These are phyloP conservation scores for Aptenodytes patagonicus DNA, from an alignment of 2,113 vertebrate species.

Conservation along the genomic window DNA sequence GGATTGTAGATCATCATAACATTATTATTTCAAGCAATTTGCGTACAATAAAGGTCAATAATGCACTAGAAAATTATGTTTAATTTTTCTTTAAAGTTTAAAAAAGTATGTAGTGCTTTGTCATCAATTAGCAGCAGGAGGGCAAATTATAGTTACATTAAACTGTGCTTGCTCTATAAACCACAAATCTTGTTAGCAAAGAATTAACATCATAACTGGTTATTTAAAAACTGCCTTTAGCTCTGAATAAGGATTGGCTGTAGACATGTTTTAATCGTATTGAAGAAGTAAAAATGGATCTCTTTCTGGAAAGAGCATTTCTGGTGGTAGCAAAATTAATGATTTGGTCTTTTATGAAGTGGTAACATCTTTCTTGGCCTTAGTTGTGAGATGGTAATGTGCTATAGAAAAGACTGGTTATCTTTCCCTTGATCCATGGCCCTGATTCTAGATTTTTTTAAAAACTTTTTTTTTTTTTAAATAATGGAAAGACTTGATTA, in stretches of 20 bases:
- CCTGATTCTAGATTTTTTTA: not conserved
- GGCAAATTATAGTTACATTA: constrained; percentile 53
- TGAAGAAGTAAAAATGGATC: constrained; percentile 60
- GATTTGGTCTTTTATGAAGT: constrained; percentile 27
- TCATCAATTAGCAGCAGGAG: constrained; percentile 65
- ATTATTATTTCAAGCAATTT: constrained; percentile 28
- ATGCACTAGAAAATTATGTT: not conserved
- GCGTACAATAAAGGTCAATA: constrained; percentile 52
- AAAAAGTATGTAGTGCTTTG: constrained; percentile 44
- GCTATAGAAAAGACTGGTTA: not conserved
- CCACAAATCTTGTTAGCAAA: constrained; percentile 69
- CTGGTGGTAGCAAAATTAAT: constrained; percentile 33
- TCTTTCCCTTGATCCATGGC: not conserved
- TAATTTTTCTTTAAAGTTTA: constrained; percentile 59
- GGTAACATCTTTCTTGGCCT: not conserved
- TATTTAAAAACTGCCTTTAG: constrained; percentile 72
- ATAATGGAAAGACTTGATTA: not conserved
- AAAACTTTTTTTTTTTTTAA: not conserved
- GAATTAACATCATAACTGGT: constrained; percentile 57
- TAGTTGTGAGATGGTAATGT: not conserved
- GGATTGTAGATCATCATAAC: not conserved
- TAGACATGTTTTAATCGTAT: constrained; percentile 52
- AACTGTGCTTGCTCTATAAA: constrained; percentile 61
- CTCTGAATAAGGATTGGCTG: constrained; percentile 54
- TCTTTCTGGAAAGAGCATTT: constrained; percentile 53